phyloP scores from a whole-genome alignment of 2,113 vertebrate genomes.

The Amphiprion percula region DNA sequence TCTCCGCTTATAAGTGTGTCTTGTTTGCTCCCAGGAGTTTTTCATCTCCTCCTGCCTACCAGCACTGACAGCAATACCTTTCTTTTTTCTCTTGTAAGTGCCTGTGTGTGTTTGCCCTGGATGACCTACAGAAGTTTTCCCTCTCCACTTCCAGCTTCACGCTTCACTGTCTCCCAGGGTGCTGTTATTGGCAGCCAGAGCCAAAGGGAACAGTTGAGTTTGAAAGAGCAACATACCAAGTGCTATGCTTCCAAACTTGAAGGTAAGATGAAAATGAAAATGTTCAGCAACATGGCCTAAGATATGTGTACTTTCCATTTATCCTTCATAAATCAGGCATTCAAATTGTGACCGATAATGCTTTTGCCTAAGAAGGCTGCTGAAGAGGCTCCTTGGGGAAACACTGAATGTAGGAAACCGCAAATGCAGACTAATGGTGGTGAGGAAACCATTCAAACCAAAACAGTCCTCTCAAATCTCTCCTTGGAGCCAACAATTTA shows the following conservation, averaged over 20 bases:
- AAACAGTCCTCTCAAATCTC: slow-evolving; percentile 17
- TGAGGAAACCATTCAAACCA: slow-evolving; percentile 6
- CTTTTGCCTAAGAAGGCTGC: background rate
- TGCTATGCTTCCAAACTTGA: background rate
- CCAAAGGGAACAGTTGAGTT: slow-evolving; percentile 15
- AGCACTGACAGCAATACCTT: slow-evolving; percentile 6
- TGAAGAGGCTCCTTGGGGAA: background rate
- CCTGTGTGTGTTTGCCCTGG: slow-evolving; percentile 34
- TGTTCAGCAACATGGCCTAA: background rate
- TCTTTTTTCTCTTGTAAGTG: slow-evolving; percentile 12
- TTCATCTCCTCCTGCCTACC: slow-evolving; percentile 5
- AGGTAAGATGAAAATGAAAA: slow-evolving; percentile 4
- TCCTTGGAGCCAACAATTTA: slow-evolving; percentile 14
- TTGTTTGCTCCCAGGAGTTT: slow-evolving; percentile 37
- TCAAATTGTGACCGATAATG: no score
- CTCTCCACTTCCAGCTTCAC: slow-evolving; percentile 30
- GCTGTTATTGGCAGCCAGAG: slow-evolving; percentile 17
- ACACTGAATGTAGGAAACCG: background rate
- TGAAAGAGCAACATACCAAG: slow-evolving; percentile 1
- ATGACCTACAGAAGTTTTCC: slow-evolving; percentile 36
- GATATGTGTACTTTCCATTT: background rate
- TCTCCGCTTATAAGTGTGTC: slow-evolving; percentile 2
- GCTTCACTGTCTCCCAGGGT: slow-evolving; percentile 24
- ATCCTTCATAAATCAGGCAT: background rate
- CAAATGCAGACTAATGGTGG: background rate